A percentile compares a stretch with the other conserved stretches of the same genome.
These are phyloP conservation scores for Megalops cyprinoides DNA, from an alignment of 2,797 vertebrate species.

Conservation along the genomic window DNA sequence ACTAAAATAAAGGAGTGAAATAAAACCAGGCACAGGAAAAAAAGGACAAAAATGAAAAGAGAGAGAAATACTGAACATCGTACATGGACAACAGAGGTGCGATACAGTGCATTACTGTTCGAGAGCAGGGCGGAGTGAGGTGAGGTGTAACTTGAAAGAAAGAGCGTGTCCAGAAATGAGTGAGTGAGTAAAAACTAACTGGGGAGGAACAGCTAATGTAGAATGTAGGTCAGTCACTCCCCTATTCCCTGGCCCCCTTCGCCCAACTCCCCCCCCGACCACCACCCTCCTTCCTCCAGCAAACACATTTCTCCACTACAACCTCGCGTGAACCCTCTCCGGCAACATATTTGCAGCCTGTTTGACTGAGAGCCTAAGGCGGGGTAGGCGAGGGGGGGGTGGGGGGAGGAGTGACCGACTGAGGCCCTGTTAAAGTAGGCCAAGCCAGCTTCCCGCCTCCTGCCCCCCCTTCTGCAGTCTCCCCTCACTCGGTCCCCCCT, in stretches of 20 bases:
- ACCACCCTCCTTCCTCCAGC: slow-evolving; percentile 22
- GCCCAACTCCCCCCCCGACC: background rate
- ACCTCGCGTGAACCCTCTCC: slow-evolving; percentile 29
- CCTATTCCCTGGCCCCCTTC: background rate
- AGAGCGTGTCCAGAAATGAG: background rate
- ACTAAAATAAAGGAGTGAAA: too few species aligned
- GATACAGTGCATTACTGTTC: background rate
- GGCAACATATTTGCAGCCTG: background rate
- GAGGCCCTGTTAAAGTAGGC: slow-evolving; percentile 14
- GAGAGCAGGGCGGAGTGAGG: background rate
- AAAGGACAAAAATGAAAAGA: background rate
- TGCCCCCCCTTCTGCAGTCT: background rate
- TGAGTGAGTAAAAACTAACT: background rate
- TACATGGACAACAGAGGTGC: background rate
- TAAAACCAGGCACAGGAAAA: too few species aligned
- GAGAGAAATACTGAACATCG: background rate
- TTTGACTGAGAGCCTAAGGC: background rate
- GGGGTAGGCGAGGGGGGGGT: background rate
- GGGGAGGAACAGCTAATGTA: background rate
- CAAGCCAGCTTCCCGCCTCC: background rate
- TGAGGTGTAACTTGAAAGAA: background rate
- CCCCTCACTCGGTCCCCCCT: background rate
- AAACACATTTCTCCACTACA: slow-evolving; percentile 21
- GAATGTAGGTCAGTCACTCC: slow-evolving; percentile 37
- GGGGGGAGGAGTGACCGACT: background rate